phyloP scores from a whole-genome alignment of 2,888 invertebrate species.

The Altica lythri region DNA sequence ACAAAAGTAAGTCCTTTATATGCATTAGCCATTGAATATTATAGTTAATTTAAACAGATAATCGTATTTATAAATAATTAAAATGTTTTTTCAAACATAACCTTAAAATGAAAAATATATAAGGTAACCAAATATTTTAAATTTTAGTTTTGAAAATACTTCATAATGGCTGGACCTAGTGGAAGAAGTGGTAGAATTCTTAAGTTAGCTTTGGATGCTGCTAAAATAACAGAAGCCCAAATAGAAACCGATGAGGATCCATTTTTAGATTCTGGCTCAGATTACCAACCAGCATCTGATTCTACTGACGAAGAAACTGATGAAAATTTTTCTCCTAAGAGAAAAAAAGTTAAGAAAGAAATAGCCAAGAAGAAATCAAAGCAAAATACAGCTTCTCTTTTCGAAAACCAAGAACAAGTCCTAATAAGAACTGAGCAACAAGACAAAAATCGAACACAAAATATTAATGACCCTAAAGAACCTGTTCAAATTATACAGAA shows the following conservation, averaged over 20 bases:
- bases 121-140: conserved; percentile 9
- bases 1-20: conserved; percentile 3
- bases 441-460: conserved; percentile 1
- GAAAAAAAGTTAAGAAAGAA: conserved; percentile 10
- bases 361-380: conserved; percentile 8
- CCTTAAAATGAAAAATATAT: conserved; percentile 6
- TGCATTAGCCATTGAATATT: conserved; percentile 6
- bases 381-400: conserved; percentile 2
- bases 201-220: conserved; percentile 11
- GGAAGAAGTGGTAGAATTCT: conserved; percentile 10
- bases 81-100: conserved; percentile 6
- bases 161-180: conserved; percentile 8
- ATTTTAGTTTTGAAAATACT: conserved; percentile 13
- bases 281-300: conserved; percentile 18
- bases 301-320: conserved; percentile 13
- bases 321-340: conserved; percentile 15
- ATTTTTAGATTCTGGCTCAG: conserved; percentile 11
- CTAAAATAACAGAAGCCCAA: conserved; percentile 9
- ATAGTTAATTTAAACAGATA: no score
- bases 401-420: conserved; percentile 7
- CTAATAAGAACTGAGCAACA: background rate
- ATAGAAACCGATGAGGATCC: conserved; percentile 13
- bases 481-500: conserved; percentile 1
- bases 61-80: no score
- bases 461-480: conserved; percentile 5